Evolutionary conservation across 2,113 vertebrate genomes (phyloP), one percentile per base, ranked within the genome.

Genomic region (Neogobius melanostomus): DNA sequence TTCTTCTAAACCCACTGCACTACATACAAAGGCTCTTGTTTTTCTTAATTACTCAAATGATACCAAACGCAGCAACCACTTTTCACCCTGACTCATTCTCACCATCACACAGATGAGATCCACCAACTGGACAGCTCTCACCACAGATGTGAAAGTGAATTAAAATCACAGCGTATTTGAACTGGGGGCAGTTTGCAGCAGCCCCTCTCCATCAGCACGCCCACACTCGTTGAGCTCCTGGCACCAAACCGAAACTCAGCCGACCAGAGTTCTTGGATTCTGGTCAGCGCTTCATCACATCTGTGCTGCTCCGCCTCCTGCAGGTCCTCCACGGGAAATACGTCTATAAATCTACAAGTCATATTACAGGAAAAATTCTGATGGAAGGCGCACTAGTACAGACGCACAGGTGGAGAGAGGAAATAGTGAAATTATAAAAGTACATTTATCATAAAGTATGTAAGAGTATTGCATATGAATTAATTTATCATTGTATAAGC

Each of bases 321-420:
- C 76, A 72, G 83, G 2, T 61, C 61, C 83, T 82, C 83, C 77
- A 77, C 43, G 75, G 80, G 74, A 69, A 77, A 73, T 66, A 75
- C 74, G 42, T 85, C 84, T 71, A 91, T 92, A 90, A 91, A 90
- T 92, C 89, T 85, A 70, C 74, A 83, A 68, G 49, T 88, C 88
- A 88, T 82, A 85, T 69, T 47, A 75, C 68, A 64, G 76, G 63
- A 73, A 87, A 56, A 85, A 83, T 74, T 66, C 87, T 80, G 77
- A 65, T 86, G 88, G 85, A 87, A 66, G 76, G 80, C 49, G 70
- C 66, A 75, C 71, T 62, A 56, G 79, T 10, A 57, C 79, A 80
- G 60, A 79, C 16, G 4, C 70, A 52, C 68, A 59, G 69, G 80
- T 72, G 89, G 84, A 28, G 76, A 72, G 69, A 62, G 84, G 80